Conservation (phyloP, 2,888 invertebrate genomes). For the Clunio marinus region DNA sequence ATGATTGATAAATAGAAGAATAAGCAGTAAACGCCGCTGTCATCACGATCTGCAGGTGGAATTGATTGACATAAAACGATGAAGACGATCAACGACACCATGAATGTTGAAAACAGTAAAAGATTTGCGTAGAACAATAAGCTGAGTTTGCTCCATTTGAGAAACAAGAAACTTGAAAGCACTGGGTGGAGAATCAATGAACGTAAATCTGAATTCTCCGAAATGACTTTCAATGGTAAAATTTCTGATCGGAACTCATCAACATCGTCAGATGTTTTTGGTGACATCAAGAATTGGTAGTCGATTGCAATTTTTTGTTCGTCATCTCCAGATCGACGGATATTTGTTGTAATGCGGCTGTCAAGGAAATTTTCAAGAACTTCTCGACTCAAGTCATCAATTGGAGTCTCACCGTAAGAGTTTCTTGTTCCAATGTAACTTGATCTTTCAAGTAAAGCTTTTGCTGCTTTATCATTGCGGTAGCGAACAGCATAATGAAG, state of each 20-base stretch:
- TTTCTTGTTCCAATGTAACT: slow-evolving; percentile 69
- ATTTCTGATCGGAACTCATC: slow-evolving; percentile 57
- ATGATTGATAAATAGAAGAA: slow-evolving; percentile 42
- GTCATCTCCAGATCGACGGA: slow-evolving; percentile 60
- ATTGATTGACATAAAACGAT: slow-evolving; percentile 64
- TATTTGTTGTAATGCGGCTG: slow-evolving; percentile 64
- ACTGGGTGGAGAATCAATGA: slow-evolving; percentile 73
- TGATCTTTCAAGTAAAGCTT: slow-evolving; percentile 62
- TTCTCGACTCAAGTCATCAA: slow-evolving; percentile 66
- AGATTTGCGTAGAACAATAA: slow-evolving; percentile 70
- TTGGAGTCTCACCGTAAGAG: slow-evolving; percentile 62
- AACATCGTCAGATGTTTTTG: slow-evolving; percentile 46
- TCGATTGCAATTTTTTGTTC: slow-evolving; percentile 70
- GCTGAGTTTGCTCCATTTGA: slow-evolving; percentile 76
- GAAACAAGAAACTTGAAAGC: slow-evolving; percentile 70
- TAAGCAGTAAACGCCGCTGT: background rate
- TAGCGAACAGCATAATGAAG: slow-evolving; percentile 72
- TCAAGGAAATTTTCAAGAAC: slow-evolving; percentile 69
- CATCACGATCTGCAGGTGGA: slow-evolving; percentile 50
- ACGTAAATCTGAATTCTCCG: slow-evolving; percentile 62
- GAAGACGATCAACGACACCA: slow-evolving; percentile 63
- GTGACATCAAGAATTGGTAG: slow-evolving; percentile 66
- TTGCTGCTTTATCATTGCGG: slow-evolving; percentile 61
- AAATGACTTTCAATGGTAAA: slow-evolving; percentile 69
- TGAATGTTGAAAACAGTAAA: slow-evolving; percentile 65